Evolutionary conservation across 2,797 vertebrate species (phyloP).

Genomic region (Sebastes itinus): DNA sequence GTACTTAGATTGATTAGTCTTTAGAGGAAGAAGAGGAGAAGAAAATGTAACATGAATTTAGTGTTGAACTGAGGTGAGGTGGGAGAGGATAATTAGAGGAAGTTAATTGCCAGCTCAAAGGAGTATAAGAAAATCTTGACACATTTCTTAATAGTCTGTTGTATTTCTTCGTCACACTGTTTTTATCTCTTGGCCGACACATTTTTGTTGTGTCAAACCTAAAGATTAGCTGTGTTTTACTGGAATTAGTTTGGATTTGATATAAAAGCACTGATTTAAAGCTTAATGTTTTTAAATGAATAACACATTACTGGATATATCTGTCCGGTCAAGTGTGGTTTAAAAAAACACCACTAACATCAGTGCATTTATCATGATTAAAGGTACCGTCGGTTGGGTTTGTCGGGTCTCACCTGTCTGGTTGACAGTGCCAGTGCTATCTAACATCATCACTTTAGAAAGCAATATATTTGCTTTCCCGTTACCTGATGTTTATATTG

Average conservation of each 20-base stretch:
- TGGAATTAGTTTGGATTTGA: neutral
- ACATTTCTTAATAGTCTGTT: neutral
- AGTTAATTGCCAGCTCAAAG: neutral
- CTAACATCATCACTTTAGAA: neutral
- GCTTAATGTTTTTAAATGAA: neutral
- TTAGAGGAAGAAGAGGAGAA: neutral
- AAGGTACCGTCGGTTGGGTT: neutral
- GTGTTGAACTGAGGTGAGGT: neutral
- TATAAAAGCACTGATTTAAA: neutral
- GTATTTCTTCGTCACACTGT: neutral
- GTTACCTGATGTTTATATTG: neutral
- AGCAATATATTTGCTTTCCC: neutral
- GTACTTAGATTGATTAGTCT: neutral
- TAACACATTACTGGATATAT: neutral
- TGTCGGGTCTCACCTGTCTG: neutral
- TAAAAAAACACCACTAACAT: neutral
- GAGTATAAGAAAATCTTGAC: neutral
- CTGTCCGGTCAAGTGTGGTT: neutral
- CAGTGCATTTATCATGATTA: neutral
- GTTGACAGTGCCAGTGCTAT: neutral
- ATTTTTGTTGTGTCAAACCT: neutral
- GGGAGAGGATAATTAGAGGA: neutral
- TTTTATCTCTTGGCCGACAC: neutral
- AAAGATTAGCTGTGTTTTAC: neutral
- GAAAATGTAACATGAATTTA: neutral